phyloP scores from a whole-genome alignment of 1,140 invertebrate genomes.

The Camponotus vicinus region DNA sequence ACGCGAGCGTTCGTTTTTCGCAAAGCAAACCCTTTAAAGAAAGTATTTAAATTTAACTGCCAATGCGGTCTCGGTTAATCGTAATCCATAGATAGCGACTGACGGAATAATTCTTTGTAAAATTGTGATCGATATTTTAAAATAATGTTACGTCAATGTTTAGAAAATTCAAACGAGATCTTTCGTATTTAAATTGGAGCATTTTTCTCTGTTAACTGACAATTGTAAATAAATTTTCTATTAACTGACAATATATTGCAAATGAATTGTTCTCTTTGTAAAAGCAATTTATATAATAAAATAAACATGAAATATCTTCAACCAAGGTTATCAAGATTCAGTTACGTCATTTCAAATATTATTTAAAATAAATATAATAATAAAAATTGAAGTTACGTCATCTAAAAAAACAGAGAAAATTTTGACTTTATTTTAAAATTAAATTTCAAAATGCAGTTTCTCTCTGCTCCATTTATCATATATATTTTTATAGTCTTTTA shows the following conservation, averaged over 20 bases:
- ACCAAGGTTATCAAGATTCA: constrained; percentile 20
- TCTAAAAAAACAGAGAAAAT: not conserved
- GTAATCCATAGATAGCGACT: not conserved
- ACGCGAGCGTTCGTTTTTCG: not conserved
- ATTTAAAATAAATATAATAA: not conserved
- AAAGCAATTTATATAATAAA: constrained; percentile 24
- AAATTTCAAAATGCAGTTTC: constrained; percentile 4
- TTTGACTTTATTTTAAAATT: not conserved
- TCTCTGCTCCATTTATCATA: not conserved
- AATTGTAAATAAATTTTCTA: not conserved
- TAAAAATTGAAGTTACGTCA: not conserved
- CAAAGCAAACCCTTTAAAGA: constrained; percentile 1
- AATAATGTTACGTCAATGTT: not conserved
- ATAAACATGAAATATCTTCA: constrained; percentile 16
- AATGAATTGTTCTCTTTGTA: not conserved
- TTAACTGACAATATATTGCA: not conserved
- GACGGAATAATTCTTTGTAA: constrained; percentile 41
- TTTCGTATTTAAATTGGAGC: not conserved
- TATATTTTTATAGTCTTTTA: not conserved
- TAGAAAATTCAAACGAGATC: not conserved
- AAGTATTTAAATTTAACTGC: not conserved
- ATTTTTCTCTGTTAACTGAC: constrained; percentile 17
- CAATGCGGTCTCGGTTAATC: not conserved
- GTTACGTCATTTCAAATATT: not conserved
- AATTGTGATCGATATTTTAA: constrained; percentile 26